Base-by-base conservation (phyloP, 2,113 vertebrate genomes). In the Helogale parvula region DNA sequence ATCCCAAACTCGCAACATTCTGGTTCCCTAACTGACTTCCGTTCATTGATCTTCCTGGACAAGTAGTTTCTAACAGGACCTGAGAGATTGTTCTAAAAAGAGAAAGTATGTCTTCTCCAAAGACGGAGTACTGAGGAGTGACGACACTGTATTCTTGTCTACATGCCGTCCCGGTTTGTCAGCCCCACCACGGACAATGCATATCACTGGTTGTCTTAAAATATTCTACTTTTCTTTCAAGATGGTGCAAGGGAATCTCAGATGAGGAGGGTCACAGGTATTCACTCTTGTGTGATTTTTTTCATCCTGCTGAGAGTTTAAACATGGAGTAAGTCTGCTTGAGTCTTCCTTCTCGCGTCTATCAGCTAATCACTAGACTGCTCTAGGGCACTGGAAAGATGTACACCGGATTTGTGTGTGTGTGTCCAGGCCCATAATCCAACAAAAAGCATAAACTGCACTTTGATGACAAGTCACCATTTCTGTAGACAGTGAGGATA, bases 101-200 rank as follows among this genome's bases (percentile, higher is more conserved):
- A 35, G 9, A 45, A 57, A n/a, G 31, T 16, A 52, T 14, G 19
- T 91, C 25, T 16, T 29, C 65, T 69, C 35, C 2, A 11, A 90
- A 71, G 41, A n/a, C 0, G 15, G 45, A 38, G 29, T 0, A 0
- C 3, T 71, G 7, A 0, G 47, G 69, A 71, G 2, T 5, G 13
- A 5, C 27, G n/a, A 29, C 17, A 2, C 3, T 0, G 1, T 2
- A 0, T 21, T 47, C 38, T 27, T 23, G 25, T 15, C 19, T 21
- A 6, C 35, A 23, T 0, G 6, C 9, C 8, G 23, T 5, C 2
- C 12, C 0, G 4, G 5, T n/a, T 17, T 84, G 8, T 29, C 76
- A 27, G 4, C 7, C n/a, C 27, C 50, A 7, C 8, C 52, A 72
- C 66, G 50, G 10, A 52, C 35, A 19, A 1, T 1, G 29, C 1